These are phyloP conservation scores for Pseudomugil tenellus DNA, from an alignment of 2,797 vertebrate species.

Conservation along the genomic window DNA sequence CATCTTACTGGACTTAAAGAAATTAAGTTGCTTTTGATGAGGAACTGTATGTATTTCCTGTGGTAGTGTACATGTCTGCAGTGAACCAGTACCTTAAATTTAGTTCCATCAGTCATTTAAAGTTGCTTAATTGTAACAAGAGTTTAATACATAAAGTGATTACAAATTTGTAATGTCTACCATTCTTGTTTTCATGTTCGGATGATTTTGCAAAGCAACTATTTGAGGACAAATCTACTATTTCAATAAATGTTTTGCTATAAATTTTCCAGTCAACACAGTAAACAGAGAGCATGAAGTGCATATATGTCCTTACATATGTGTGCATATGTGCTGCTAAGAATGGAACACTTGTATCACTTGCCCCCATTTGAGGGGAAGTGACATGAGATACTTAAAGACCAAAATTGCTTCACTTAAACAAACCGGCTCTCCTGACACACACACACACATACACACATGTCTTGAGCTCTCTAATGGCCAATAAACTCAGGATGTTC, in stretches of 20 bases:
- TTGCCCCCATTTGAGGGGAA: conserved; percentile 76
- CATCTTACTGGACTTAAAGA: conserved; percentile 63
- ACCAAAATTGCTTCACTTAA: conserved; percentile 82
- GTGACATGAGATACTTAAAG: conserved; percentile 81
- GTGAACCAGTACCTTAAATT: conserved; percentile 41
- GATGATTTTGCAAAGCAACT: not conserved
- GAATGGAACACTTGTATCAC: conserved; percentile 70
- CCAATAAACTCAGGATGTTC: conserved; percentile 83
- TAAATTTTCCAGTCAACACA: conserved; percentile 28
- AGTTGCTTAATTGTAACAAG: conserved; percentile 33
- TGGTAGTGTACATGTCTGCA: conserved; percentile 16
- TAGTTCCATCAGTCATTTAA: conserved; percentile 44
- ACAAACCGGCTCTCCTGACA: conserved; percentile 71
- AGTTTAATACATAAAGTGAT: conserved; percentile 11
- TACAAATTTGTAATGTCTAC: not conserved
- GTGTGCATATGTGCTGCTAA: conserved; percentile 41
- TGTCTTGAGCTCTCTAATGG: conserved; percentile 73
- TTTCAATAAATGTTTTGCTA: conserved; percentile 9
- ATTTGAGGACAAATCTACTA: conserved; percentile 20
- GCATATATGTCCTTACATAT: conserved; percentile 9
- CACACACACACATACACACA: conserved; percentile 9
- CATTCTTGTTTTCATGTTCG: not conserved
- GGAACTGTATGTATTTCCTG: conserved; percentile 25
- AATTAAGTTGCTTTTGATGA: conserved; percentile 51
- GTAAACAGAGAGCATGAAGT: conserved; percentile 7